Evolutionary conservation across 1,140 invertebrate species (phyloP), one percentile per base, ranked within the genome.

Genomic region (Lethocerus indicus): DNA sequence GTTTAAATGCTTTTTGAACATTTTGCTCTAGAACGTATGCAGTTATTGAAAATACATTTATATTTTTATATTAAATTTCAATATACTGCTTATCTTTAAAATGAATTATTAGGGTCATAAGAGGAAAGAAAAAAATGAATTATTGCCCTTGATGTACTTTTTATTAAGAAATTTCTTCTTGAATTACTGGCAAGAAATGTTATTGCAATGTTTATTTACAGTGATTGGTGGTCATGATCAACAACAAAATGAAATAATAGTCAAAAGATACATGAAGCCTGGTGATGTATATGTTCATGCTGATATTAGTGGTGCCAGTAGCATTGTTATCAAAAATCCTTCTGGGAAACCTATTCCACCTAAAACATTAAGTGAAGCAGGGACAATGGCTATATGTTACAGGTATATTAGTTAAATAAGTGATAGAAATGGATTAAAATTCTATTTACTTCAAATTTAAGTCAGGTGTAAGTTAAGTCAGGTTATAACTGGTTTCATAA

Each of bases 191-290:
- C 41, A 50, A 37, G 48, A 39, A 25, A 7, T 49, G 47, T 47
- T 51, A 44, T 55, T 39, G 57, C 43, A 37, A 58, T n/a, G n/a
- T n/a, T n/a, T n/a, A n/a, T n/a, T n/a, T n/a, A n/a, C n/a, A 70
- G 76, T 98, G 32, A 87, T 99, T 61, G 95, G 82, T 48, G 96
- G 96, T 16, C 72, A 92, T 57, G 96, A 99, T 73, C 85, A 90
- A 55, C 91, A 96, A 54, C 95, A 99, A 68, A 99, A 98, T 68
- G 95, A 98, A 67, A 58, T 98, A 25, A 76, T 99, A 54, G 94
- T 98, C 1, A 98, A 98, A 65, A 74, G 86, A 47, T 95, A 95
- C 65, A 74, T 98, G 67, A 79, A 79, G 43, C 58, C 80, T 16
- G 79, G 75, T 50, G 87, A 93, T 70, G 64, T 92, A 35, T 92